phyloP scores from a whole-genome alignment of 2,113 vertebrate species.

The Odobenus rosmarus region DNA sequence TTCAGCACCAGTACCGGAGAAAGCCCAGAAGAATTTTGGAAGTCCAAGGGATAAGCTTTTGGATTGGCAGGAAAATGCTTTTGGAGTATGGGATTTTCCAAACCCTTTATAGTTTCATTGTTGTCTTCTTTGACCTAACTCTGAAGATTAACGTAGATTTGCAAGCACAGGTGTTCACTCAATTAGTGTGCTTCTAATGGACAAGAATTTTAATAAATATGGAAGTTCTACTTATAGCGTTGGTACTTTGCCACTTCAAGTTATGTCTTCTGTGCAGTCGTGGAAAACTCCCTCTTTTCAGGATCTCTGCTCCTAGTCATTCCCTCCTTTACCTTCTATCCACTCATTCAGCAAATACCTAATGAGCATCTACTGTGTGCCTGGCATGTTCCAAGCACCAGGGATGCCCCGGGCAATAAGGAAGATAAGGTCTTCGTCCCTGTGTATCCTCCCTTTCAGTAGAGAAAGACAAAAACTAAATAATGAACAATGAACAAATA shows the following conservation, averaged over 20 bases:
- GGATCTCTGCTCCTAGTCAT: neutral
- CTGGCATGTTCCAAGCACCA: neutral
- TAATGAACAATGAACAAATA: neutral
- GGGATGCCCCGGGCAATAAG: neutral
- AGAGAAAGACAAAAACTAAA: neutral
- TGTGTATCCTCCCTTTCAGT: neutral
- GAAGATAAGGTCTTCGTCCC: neutral
- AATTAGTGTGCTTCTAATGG: neutral
- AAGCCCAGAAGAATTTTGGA: neutral
- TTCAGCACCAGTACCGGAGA: neutral
- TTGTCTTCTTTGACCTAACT: neutral
- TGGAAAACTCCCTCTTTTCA: neutral
- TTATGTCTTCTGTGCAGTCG: neutral
- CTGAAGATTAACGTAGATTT: neutral
- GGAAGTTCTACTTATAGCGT: neutral
- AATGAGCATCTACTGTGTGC: neutral
- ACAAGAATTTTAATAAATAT: neutral
- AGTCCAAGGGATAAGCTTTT: neutral
- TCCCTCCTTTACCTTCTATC: neutral
- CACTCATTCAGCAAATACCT: neutral
- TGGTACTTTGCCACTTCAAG: neutral
- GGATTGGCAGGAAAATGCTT: neutral
- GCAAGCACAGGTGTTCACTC: neutral
- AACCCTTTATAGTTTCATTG: neutral
- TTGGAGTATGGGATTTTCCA: neutral